Evolutionary conservation across 1,140 invertebrate species (phyloP), one percentile per base, ranked within the genome.

Genomic region (Hypsibius dujardini): DNA sequence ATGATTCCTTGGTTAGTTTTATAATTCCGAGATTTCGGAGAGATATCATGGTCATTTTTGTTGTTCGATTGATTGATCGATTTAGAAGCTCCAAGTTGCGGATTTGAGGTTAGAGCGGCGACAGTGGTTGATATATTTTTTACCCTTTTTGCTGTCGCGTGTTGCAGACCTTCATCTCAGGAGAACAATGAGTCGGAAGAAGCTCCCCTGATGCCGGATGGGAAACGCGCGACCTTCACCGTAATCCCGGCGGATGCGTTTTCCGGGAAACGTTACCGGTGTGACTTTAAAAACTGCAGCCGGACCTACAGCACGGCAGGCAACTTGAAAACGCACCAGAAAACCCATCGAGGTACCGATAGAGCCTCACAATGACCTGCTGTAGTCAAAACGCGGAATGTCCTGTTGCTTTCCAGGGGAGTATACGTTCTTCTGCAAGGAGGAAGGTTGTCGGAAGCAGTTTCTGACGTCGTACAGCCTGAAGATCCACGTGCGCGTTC

Each of bases 401-500:
- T 42, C 47, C 75, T 75, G 83, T 84, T 75, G 50, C 73, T 75
- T 74, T 47, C 45, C 82, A 93, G 91, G 91, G 77, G 91, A 95
- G 83, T 95, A 89, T 82, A 86, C 88, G 76, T 95, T 95, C 82
- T 88, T 90, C 80, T 95, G 92, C 81, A 84, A 87, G 46, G 87
- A 92, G 79, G 83, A 85, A 72, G 85, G 84, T 73, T 96, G 93
- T 81, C 88, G 88, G 59, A 95, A 95, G 81, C 88, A 89, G 70
- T 96, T 95, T 82, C 83, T 95, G 45, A 95, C 92, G 12, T 95
- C 88, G 47, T 95, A 95, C 81, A 92, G 90, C 80, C 81, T 95
- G 72, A 94, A 94, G 82, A 92, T 95, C 75, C 93, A 95, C 80
- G 86, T 92, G 72, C 83, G 92, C 75, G 91, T 95, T 71, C 93